Base-by-base conservation (phyloP, 2,797 vertebrate species). In the Cynopterus sphinx region DNA sequence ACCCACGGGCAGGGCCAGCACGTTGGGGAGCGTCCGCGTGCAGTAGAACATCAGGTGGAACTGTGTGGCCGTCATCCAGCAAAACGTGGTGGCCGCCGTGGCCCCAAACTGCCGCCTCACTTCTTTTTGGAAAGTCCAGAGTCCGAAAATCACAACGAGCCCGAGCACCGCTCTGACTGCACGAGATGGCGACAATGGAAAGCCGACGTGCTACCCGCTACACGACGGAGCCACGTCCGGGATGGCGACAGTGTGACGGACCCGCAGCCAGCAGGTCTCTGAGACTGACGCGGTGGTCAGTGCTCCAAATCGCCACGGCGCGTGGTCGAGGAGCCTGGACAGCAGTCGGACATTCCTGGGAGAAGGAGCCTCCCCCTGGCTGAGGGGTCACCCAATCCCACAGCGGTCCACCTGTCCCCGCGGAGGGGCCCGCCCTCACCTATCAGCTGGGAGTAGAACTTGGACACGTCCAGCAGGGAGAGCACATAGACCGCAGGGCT, bases 21-120 rank as follows among this genome's bases (percentile, higher is more conserved):
- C 98, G 70, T 99, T 99, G 43, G 99, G 99, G 7, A 99, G 99
- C 0, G 99, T 99, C 96, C 99, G 98, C 0, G 99, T 99, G 98
- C 99, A 99, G 98, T 99, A 99, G 98, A 99, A 99, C 99, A 99
- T 99, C 21, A 99, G 98, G 95, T 99, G 99, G 98, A 99, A 99
- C 98, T 99, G 99, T 3, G 99, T 99, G 3, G 98, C 98, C 6
- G 99, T 99, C 43, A 98, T 99, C 93, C 99, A 98, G 96, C 99
- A 99, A 98, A 99, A 99, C 81, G 99, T 46, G 8, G 95, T 85
- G 1, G 99, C 99, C 9, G 99, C 99, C 0, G 98, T 98, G 87
- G 99, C 98, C 91, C 99, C 99, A 82, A 99, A 99, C 96, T 99
- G 99, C 95, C 98, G 99, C 94, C 99, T 98, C 83, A 99, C 99